phyloP scores from a whole-genome alignment of 1,140 invertebrate species.

The Matsumurasca onukii region DNA sequence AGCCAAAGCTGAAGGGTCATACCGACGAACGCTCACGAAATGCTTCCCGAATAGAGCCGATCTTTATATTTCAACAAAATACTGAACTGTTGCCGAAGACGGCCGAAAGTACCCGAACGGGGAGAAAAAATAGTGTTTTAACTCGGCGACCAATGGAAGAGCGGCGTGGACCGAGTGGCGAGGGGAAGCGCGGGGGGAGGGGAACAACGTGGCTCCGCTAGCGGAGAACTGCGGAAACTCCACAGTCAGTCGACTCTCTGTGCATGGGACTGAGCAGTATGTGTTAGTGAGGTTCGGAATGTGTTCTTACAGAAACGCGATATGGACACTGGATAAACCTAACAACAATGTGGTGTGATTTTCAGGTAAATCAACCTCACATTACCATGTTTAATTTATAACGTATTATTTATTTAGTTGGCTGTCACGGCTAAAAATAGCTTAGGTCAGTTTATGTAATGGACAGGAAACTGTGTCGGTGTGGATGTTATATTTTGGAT shows the following conservation, averaged over 20 bases:
- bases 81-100: constrained; percentile 28
- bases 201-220: constrained; percentile 28
- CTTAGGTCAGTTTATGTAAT: too few species aligned
- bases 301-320: constrained; percentile 17
- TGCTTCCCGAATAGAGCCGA: constrained; percentile 30
- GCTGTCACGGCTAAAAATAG: too few species aligned
- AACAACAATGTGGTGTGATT: constrained; percentile 35
- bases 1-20: constrained; percentile 35
- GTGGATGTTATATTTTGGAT: too few species aligned
- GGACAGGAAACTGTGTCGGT: too few species aligned
- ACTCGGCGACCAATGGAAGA: constrained; percentile 30
- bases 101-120: constrained; percentile 26
- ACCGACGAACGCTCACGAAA: constrained; percentile 31
- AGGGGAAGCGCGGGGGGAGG: constrained; percentile 22
- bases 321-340: constrained; percentile 29
- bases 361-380: constrained; percentile 46
- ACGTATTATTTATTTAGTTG: constrained; percentile 38
- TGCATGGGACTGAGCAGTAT: not conserved
- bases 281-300: constrained; percentile 19
- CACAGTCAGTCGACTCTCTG: constrained; percentile 25
- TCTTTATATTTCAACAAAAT: constrained; percentile 31
- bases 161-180: constrained; percentile 27
- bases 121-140: constrained; percentile 34
- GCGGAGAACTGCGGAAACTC: constrained; percentile 29
- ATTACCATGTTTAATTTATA: constrained; percentile 45